Percentiles rank a stretch among this genome's conserved stretches.
These are phyloP conservation scores for Scaptomyza flava DNA, from an alignment of 2,888 invertebrate species.

Conservation along the genomic window DNA sequence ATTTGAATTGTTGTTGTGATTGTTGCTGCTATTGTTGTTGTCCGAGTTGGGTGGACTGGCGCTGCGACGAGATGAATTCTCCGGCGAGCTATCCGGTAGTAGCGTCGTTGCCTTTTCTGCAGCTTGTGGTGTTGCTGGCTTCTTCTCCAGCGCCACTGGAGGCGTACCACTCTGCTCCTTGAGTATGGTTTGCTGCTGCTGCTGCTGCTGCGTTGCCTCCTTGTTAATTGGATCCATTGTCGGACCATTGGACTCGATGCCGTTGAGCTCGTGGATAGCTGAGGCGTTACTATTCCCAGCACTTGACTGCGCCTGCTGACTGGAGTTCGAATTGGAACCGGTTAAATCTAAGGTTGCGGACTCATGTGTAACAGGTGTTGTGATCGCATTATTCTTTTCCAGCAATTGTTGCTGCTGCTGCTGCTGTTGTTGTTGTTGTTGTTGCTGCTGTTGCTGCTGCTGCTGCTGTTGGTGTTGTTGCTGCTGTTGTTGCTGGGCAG, in stretches of 20 bases:
- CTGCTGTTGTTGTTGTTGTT: background rate
- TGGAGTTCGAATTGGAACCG: conserved; percentile 83
- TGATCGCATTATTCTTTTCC: conserved; percentile 56
- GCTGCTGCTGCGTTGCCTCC: conserved; percentile 29
- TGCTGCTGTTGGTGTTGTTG: conserved; percentile 3
- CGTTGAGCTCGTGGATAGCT: conserved; percentile 79
- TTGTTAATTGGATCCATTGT: conserved; percentile 54
- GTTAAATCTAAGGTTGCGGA: conserved; percentile 83
- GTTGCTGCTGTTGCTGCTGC: background rate
- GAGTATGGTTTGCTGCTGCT: conserved; percentile 1
- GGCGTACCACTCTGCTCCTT: conserved; percentile 67
- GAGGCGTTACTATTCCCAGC: conserved; percentile 65
- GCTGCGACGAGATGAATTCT: conserved; percentile 69
- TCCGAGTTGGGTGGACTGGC: conserved; percentile 64
- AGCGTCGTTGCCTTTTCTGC: conserved; percentile 48
- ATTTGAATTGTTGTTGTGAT: conserved; percentile 31
- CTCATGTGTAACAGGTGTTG: conserved; percentile 73
- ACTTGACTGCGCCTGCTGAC: conserved; percentile 79
- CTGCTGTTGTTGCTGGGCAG: conserved; percentile 47
- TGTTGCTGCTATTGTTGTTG: conserved; percentile 61
- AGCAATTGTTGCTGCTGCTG: conserved; percentile 37
- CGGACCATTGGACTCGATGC: conserved; percentile 75
- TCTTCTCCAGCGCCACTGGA: conserved; percentile 62
- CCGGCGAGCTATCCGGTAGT: conserved; percentile 68
- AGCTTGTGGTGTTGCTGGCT: conserved; percentile 62